A percentile compares a stretch with the other conserved stretches of the same genome.
phyloP scores from a whole-genome alignment of 2,113 vertebrate genomes.

The Eonycteris spelaea region DNA sequence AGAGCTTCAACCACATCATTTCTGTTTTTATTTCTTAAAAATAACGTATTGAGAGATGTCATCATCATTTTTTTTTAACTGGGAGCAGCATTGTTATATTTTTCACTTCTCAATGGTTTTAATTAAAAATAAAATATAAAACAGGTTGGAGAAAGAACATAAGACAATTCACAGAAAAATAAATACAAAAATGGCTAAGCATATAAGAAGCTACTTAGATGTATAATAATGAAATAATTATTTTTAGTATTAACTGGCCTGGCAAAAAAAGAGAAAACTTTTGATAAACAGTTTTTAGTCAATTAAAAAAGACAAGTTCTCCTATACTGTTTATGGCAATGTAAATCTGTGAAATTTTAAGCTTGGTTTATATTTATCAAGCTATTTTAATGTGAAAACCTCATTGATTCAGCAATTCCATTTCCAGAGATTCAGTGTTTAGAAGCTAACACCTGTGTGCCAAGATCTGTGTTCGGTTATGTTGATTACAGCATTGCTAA shows the following conservation, averaged over 20 bases:
- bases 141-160: neutral
- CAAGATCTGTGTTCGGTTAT: neutral
- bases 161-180: neutral
- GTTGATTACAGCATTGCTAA: neutral
- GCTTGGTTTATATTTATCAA: neutral
- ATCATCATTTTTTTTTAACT: neutral
- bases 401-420: neutral
- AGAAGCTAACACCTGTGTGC: neutral
- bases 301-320: neutral
- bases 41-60: neutral
- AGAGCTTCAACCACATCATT: neutral
- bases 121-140: neutral
- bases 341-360: neutral
- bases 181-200: neutral
- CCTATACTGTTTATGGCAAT: neutral
- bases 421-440: neutral
- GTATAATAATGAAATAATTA: neutral
- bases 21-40: neutral
- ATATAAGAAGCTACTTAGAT: neutral
- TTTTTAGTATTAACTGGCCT: neutral
- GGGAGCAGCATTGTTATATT: neutral
- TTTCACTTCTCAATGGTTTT: neutral
- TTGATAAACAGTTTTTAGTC: neutral
- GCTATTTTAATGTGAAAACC: neutral
- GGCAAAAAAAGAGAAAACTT: neutral